Evolutionary conservation across 2,113 vertebrate genomes (phyloP).

Genomic region (Peromyscus polionotus): DNA sequence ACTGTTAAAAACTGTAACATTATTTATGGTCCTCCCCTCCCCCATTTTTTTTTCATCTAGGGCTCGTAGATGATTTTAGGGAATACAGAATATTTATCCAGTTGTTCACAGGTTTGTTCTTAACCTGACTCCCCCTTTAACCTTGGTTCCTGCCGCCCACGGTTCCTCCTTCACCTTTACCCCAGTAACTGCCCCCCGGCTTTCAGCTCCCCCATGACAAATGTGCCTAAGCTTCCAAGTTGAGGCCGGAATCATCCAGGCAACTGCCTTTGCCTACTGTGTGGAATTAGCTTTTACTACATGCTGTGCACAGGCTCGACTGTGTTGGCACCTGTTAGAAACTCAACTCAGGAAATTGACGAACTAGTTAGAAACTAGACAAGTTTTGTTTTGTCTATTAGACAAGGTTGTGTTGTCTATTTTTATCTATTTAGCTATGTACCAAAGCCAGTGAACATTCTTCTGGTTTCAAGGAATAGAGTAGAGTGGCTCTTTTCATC

Average conservation of each 20-base stretch:
- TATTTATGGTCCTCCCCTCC: not conserved
- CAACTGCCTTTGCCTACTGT: not conserved
- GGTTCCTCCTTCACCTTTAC: no score
- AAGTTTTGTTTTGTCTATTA: not conserved
- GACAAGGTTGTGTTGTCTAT: not conserved
- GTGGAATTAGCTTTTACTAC: not conserved
- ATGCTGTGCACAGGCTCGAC: not conserved
- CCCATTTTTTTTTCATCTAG: not conserved
- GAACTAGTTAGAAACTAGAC: not conserved
- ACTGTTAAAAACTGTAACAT: not conserved
- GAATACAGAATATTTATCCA: not conserved
- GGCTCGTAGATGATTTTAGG: constrained; percentile 21
- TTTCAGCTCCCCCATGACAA: not conserved
- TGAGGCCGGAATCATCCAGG: not conserved
- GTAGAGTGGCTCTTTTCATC: not conserved
- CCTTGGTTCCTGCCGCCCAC: not conserved
- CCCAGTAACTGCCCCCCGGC: not conserved
- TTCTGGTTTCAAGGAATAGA: constrained; percentile 22
- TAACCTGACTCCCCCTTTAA: not conserved
- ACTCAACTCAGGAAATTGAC: not conserved
- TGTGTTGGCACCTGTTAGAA: not conserved
- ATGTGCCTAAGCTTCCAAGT: not conserved
- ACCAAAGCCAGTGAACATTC: not conserved
- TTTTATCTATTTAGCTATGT: not conserved
- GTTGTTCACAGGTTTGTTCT: not conserved